Evolutionary conservation across 2,888 invertebrate genomes (phyloP), one percentile per base, ranked within the genome.

Genomic region (Drosophila multiciliata): DNA sequence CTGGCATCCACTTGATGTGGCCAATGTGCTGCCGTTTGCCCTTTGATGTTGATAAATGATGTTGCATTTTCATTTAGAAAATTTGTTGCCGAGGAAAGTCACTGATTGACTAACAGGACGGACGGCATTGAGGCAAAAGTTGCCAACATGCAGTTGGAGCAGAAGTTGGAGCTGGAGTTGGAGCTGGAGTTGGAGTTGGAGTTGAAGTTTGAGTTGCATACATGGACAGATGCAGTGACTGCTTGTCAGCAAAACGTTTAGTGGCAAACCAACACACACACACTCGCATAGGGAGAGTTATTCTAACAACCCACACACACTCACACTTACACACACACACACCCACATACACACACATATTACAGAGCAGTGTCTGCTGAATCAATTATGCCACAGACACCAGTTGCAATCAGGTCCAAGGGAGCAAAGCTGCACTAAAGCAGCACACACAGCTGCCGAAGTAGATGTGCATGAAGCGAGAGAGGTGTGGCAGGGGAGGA

Each of bases 231-330:
- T 83, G 75, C 85, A 87, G 74, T 82, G 89, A 75, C 83, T 89
- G 86, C 79, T 77, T 87, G 87, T 89, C 87, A 87, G 87, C 87
- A 87, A 83, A 87, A 80, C 87, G 87, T 87, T 87, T 87, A 87
- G 89, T 78, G 85, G 86, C 80, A 82, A 75, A 76, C 75, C 77
- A 73, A 78, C 68, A 78, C 55, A 71, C 53, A 52, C 62, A 29
- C 23, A 49, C 45, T 62, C 38, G 33, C 45, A 48, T 54, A 20
- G 5, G 29, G 23, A 23, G 73, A 54, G 63, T 50, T 54, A 66
- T 66, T 66, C 58, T 38, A 63, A 66, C 62, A 52, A 57, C 59
- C n/a, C 42, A 45, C 45, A 8, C 15, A 15, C 23, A 38, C 64
- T 42, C 15, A 15, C 23, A 38, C 64, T 42, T 29, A 20, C 53